These are phyloP conservation scores for Bellardia bayeri DNA, from an alignment of 2,888 invertebrate species.

Conservation along the genomic window DNA sequence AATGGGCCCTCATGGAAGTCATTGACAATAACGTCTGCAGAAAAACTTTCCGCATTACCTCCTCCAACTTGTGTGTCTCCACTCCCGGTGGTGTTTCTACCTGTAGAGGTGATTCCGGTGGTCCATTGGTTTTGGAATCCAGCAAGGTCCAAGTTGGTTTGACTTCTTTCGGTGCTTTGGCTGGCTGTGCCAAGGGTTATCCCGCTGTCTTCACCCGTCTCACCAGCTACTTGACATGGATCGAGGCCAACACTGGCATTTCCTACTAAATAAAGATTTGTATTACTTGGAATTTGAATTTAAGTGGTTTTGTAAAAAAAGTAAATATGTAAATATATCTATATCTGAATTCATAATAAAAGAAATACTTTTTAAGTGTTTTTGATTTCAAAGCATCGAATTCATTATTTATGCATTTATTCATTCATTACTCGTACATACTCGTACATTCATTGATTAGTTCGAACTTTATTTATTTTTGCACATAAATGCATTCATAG, in stretches of 20 bases:
- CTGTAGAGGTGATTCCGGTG: slow-evolving; percentile 81
- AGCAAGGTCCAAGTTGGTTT: slow-evolving; percentile 76
- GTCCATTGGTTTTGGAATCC: slow-evolving; percentile 77
- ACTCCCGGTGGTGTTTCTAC: slow-evolving; percentile 76
- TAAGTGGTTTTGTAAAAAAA: not conserved
- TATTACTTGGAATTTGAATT: not conserved
- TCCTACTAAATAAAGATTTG: slow-evolving; percentile 38
- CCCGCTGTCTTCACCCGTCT: slow-evolving; percentile 77
- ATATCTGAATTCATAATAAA: not conserved
- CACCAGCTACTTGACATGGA: slow-evolving; percentile 53
- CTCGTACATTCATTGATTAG: not conserved
- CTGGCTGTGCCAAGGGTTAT: slow-evolving; percentile 75
- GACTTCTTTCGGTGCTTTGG: slow-evolving; percentile 76
- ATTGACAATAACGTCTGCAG: slow-evolving; percentile 79
- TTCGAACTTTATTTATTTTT: not conserved
- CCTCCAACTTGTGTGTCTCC: slow-evolving; percentile 77
- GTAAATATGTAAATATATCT: not conserved
- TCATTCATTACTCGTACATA: not conserved
- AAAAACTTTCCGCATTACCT: slow-evolving; percentile 69
- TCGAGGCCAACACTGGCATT: slow-evolving; percentile 44
- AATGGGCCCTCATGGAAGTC: slow-evolving; percentile 79
- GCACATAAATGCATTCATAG: not conserved
- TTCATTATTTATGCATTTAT: slow-evolving; percentile 20
- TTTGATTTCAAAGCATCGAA: slow-evolving; percentile 19
- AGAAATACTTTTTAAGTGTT: not conserved